Evolutionary conservation across 1,140 invertebrate species (phyloP).

Genomic region (Drosophila micromelanica): DNA sequence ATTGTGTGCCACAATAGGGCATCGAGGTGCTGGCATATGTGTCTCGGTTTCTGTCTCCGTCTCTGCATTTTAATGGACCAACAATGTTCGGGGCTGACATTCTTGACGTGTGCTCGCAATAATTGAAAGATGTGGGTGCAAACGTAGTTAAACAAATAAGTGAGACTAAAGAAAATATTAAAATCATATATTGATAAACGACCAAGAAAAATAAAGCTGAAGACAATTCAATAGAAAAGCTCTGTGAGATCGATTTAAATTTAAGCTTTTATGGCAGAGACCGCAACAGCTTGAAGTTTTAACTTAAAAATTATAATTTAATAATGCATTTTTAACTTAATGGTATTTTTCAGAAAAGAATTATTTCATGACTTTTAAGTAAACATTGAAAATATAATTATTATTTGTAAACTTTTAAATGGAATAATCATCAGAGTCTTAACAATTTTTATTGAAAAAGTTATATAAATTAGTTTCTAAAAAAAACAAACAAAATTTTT

Average conservation of each 20-base stretch:
- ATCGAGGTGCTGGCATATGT: constrained; percentile 11
- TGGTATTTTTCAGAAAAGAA: too few species aligned
- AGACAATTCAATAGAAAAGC: not conserved
- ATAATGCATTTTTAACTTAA: too few species aligned
- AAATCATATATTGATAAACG: not conserved
- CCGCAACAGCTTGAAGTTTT: too few species aligned
- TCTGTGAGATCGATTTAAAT: not conserved
- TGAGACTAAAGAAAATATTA: not conserved
- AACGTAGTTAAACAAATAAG: not conserved
- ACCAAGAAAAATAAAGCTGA: not conserved
- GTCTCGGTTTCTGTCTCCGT: not conserved
- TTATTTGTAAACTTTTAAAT: too few species aligned
- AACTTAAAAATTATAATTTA: too few species aligned
- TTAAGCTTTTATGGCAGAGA: not conserved
- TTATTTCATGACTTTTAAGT: too few species aligned
- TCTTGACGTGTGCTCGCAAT: not conserved
- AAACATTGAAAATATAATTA: too few species aligned
- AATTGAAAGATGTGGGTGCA: not conserved
- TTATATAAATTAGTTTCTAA: too few species aligned
- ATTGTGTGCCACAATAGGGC: constrained; percentile 15
- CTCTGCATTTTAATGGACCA: constrained; percentile 21
- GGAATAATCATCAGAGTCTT: too few species aligned
- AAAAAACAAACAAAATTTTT: too few species aligned
- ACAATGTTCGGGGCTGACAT: constrained; percentile 11
- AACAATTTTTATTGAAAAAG: too few species aligned